Base-by-base conservation (phyloP, 2,797 vertebrate species). In the Lagodon rhomboides region DNA sequence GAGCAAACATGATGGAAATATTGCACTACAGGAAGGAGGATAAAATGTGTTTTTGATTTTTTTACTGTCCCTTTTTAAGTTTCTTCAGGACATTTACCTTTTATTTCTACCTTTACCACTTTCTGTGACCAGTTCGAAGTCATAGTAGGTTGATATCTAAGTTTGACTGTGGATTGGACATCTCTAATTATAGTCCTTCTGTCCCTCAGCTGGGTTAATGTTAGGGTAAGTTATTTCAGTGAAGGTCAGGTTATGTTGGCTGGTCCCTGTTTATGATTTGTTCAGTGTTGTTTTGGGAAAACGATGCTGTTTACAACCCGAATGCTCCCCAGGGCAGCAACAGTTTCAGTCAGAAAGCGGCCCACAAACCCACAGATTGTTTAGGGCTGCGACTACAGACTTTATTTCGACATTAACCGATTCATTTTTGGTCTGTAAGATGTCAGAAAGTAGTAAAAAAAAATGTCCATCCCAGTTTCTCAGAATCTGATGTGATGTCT, bases 271-370 rank as follows among this genome's bases (percentile, higher is more conserved):
- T 79, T n/a, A 25, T 23, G 22, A 68, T 60, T 61, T 15, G 12
- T 47, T 25, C 25, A 44, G 22, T 18, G 17, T 68, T 79, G 65
- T 73, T 79, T 67, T 75, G 56, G 67, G 59, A 55, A 68, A 18
- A 55, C 30, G 64, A 30, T 12, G 64, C 38, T 64, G 50, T 65
- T 4, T 50, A 25, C 20, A 62, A 30, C 22, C 34, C 49, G 20
- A 58, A 17, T 34, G 17, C 63, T 79, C 66, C 43, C 20, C 27
- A 41, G 65, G n/a, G 46, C 41, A 66, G 44, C 44, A 65, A 54
- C 73, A 11, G 41, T 70, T 54, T 13, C 11, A 5, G 12, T 60
- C 16, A 12, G 27, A 10, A 46, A 17, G 6, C 43, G 44, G 23
- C 1, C 3, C 10, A 5, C 3, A 7, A 62, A 50, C 18, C 22